Percentiles rank a stretch among this genome's conserved stretches.
Conservation (phyloP, 1,140 invertebrate species). For the Drosophila grimshawi region DNA sequence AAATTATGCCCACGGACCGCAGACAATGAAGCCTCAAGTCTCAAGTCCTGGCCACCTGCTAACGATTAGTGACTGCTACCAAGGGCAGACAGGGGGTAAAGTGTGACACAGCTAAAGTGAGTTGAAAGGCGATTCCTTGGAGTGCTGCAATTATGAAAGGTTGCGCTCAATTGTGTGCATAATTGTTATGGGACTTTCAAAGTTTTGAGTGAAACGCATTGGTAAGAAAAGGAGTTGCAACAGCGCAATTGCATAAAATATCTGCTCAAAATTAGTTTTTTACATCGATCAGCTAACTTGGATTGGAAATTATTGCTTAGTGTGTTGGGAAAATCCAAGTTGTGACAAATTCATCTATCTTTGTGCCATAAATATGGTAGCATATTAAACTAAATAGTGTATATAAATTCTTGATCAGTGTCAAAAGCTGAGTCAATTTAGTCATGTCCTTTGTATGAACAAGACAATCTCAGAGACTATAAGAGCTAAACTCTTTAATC, state of each 20-base stretch:
- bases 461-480: too few species aligned
- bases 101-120: neutral
- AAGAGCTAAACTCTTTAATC: too few species aligned
- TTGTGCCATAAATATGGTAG: too few species aligned
- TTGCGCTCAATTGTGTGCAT: slow-evolving; percentile 47
- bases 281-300: too few species aligned
- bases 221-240: neutral
- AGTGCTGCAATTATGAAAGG: slow-evolving; percentile 48
- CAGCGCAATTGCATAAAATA: slow-evolving; percentile 1
- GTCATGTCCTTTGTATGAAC: too few species aligned
- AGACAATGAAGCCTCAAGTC: slow-evolving; percentile 36
- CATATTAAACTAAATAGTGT: too few species aligned
- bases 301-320: too few species aligned
- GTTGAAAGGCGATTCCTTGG: slow-evolving; percentile 25
- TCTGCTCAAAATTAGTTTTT: too few species aligned
- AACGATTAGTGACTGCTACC: slow-evolving; percentile 28
- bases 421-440: too few species aligned
- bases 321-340: too few species aligned
- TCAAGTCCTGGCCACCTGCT: slow-evolving; percentile 20
- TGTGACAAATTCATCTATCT: too few species aligned
- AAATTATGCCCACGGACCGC: slow-evolving; percentile 47
- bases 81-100: neutral
- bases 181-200: slow-evolving; percentile 25
- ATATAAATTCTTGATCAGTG: too few species aligned
- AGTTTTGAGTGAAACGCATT: neutral